Conservation (phyloP, 2,888 invertebrate species). For the Eulithis testata region DNA sequence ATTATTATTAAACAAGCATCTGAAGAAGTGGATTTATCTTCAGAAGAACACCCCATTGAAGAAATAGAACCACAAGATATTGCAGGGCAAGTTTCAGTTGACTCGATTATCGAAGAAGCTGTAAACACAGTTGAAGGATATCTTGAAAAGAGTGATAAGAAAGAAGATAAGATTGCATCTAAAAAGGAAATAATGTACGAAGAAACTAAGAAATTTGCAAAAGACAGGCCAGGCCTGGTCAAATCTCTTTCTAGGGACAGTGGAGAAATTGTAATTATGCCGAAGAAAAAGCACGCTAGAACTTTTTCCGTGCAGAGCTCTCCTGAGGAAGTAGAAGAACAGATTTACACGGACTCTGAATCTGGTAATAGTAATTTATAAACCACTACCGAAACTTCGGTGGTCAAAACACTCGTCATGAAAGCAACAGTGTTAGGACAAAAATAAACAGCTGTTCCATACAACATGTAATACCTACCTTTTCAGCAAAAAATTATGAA, state of each 20-base stretch:
- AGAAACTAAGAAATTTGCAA: constrained; percentile 63
- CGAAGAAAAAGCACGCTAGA: constrained; percentile 77
- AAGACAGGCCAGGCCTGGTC: constrained; percentile 73
- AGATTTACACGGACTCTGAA: constrained; percentile 82
- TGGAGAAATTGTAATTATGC: constrained; percentile 77
- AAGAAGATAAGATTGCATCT: constrained; percentile 57
- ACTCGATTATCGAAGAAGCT: constrained; percentile 79
- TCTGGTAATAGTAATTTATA: constrained; percentile 61
- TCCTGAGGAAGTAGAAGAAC: constrained; percentile 82
- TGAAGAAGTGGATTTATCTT: constrained; percentile 75
- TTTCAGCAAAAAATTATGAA: no score
- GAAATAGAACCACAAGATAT: constrained; percentile 57
- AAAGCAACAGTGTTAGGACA: no score
- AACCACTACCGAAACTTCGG: no score
- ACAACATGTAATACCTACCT: no score
- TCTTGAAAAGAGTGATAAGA: constrained; percentile 59
- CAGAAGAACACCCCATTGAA: constrained; percentile 66
- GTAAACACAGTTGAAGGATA: constrained; percentile 74
- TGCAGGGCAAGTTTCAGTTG: constrained; percentile 72
- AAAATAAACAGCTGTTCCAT: no score
- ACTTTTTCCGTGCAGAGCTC: constrained; percentile 83
- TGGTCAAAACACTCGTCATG: no score
- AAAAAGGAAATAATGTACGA: constrained; percentile 64
- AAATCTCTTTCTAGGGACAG: constrained; percentile 80
- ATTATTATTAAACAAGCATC: constrained; percentile 81